Evolutionary conservation across 2,888 invertebrate genomes (phyloP), one percentile per base, ranked within the genome.

Genomic region (Epinotia demarniana): DNA sequence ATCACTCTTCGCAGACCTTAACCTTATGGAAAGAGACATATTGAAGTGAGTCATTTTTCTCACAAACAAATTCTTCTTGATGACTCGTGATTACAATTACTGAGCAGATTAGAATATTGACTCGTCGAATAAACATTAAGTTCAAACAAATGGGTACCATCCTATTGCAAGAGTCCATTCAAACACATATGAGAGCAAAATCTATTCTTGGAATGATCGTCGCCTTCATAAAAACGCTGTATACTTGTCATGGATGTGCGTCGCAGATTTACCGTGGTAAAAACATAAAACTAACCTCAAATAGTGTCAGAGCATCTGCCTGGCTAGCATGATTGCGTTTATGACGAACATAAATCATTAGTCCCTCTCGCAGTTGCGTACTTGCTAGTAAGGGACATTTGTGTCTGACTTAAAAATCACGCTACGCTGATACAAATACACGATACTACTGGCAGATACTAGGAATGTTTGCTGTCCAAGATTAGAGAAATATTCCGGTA

Each of bases 1-100:
- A 33, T 62, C 39, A 55, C 76, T 60, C 73, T 78, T 70, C 78
- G 76, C 19, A 12, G 76, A 57, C 72, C 78, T 67, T 79, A 78
- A 33, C 43, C 55, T 46, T 63, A 61, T 57, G 57, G 72, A 57
- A 64, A 46, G 64, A 62, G 19, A 53, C 39, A 19, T 58, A 39
- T 63, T 33, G 46, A 72, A 46, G 57, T 69, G 74, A 69, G 58
- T 74, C 74, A 74, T 70, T 70, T n/a, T 18, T 39, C 33, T n/a
- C 19, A 5, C n/a, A 63, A 46, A 27, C 23, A 19, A 18, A 62
- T 73, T 49, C 8, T 57, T 46, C 33, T 18, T 33, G 61, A 39
- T 67, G 67, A 23, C 23, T 55, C 73, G 68, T 68, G 23, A 64
- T 49, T 64, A 4, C n/a, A 33, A 27, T 39, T 39, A 55, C 12